phyloP scores from a whole-genome alignment of 2,113 vertebrate species.

The Heteronetta atricapilla region DNA sequence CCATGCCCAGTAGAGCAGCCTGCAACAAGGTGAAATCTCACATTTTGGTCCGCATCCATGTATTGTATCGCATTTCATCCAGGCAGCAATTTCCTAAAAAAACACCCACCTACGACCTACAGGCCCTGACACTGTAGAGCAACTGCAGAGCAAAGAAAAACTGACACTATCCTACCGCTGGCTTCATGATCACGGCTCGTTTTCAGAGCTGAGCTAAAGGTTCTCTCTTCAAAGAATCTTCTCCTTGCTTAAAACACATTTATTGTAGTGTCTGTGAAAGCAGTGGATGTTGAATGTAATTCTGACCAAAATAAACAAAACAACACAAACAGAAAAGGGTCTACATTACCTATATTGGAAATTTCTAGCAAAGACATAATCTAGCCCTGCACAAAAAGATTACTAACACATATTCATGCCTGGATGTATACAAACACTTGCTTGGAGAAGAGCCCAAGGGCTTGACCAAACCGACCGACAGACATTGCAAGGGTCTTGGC shows the following conservation, averaged over 20 bases:
- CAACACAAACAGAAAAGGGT: neutral
- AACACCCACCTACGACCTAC: neutral
- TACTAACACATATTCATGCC: neutral
- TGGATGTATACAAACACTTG: neutral
- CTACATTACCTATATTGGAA: neutral
- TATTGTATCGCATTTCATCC: neutral
- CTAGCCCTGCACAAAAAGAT: neutral
- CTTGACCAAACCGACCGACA: neutral
- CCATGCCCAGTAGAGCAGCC: neutral
- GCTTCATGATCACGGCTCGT: neutral
- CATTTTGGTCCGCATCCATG: neutral
- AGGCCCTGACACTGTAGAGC: neutral
- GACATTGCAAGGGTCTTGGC: neutral
- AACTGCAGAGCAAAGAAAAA: neutral
- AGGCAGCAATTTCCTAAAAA: neutral
- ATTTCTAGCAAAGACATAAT: neutral
- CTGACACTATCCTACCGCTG: fast-evolving
- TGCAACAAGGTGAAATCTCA: neutral
- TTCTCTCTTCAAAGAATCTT: neutral
- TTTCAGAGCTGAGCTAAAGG: neutral
- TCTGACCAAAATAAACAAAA: neutral
- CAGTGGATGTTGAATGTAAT: neutral
- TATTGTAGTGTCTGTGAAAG: neutral
- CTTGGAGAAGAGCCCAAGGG: neutral
- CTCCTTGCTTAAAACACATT: neutral